These are phyloP conservation scores for Gorsachius goisagi DNA, from an alignment of 2,113 vertebrate genomes.

Conservation along the genomic window DNA sequence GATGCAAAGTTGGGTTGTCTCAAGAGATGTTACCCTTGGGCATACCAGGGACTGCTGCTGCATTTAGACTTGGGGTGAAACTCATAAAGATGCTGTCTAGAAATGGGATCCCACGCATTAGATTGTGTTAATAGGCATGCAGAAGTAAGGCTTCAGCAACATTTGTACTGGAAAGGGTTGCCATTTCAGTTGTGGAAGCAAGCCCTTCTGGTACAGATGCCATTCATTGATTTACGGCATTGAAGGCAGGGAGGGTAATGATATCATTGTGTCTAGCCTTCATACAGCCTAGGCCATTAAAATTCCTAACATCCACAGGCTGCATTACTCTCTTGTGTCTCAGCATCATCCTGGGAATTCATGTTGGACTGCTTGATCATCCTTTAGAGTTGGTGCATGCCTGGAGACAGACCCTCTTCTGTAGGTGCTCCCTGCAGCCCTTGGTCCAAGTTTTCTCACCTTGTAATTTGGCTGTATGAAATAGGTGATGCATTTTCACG, in stretches of 20 bases:
- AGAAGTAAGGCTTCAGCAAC: background rate
- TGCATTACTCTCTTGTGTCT: background rate
- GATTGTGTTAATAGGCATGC: background rate
- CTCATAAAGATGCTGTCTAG: background rate
- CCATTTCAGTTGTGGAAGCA: background rate
- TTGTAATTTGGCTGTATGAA: background rate
- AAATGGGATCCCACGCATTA: background rate
- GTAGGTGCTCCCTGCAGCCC: background rate
- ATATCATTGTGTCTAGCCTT: background rate
- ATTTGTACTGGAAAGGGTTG: background rate
- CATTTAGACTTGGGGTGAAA: background rate
- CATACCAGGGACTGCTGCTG: background rate
- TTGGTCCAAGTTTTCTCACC: background rate
- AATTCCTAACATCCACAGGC: background rate
- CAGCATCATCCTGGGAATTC: background rate
- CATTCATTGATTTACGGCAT: background rate
- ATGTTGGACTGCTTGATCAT: background rate
- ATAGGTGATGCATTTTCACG: background rate
- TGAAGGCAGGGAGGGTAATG: background rate
- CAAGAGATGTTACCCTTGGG: background rate
- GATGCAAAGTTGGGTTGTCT: background rate
- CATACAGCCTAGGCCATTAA: background rate
- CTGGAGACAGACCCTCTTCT: background rate
- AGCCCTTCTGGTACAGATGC: background rate
- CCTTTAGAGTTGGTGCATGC: background rate